These are phyloP conservation scores for Actenoides hombroni DNA, from an alignment of 2,113 vertebrate species.

Conservation along the genomic window DNA sequence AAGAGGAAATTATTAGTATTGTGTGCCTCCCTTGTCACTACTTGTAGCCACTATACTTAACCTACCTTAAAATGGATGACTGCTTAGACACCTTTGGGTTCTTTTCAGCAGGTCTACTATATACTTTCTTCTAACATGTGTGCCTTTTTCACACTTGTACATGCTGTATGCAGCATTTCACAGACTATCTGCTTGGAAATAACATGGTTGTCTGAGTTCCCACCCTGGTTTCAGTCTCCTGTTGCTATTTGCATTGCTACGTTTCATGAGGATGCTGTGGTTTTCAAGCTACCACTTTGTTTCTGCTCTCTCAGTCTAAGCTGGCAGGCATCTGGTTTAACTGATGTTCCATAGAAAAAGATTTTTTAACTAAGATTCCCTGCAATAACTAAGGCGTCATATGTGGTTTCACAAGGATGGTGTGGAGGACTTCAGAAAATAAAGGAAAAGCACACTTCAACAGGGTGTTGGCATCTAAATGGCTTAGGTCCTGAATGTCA, in stretches of 20 bases:
- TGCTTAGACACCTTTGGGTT: background rate
- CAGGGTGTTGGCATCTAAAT: background rate
- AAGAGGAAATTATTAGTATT: background rate
- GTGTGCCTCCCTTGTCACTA: accelerated
- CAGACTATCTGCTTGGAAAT: background rate
- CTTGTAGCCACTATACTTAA: background rate
- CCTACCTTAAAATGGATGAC: background rate
- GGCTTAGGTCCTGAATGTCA: background rate
- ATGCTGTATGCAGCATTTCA: background rate
- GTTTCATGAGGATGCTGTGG: background rate
- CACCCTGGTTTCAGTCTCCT: background rate
- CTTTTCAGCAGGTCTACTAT: background rate
- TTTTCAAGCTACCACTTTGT: background rate
- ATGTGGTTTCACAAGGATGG: background rate
- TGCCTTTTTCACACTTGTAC: background rate
- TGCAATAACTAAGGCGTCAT: background rate
- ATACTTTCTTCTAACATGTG: background rate
- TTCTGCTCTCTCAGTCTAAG: background rate
- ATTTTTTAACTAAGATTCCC: background rate
- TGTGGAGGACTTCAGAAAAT: background rate
- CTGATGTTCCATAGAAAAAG: background rate
- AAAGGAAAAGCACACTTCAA: background rate
- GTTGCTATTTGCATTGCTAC: background rate
- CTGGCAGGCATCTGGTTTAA: background rate
- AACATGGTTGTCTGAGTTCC: background rate